A percentile compares a stretch with the other conserved stretches of the same genome.
These are phyloP conservation scores for Buphagus erythrorhynchus DNA, from an alignment of 2,797 vertebrate species.

Conservation along the genomic window DNA sequence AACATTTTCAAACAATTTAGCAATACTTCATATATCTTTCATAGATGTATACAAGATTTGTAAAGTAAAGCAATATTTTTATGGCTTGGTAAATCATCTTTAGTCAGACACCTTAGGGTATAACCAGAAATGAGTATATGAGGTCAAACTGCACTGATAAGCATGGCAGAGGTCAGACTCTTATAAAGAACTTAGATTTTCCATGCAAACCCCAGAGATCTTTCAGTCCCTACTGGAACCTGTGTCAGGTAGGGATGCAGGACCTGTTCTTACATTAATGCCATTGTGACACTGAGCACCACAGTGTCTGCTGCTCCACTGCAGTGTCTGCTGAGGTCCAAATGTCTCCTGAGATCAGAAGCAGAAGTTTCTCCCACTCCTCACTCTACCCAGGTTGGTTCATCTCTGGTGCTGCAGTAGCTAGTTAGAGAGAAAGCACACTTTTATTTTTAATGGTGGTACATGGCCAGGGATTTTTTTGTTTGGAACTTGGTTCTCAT, in stretches of 20 bases:
- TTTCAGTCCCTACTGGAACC: not conserved
- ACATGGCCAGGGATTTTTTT: not conserved
- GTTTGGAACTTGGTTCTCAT: constrained; percentile 22
- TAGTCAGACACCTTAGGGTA: not conserved
- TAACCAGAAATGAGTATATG: not conserved
- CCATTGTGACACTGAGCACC: not conserved
- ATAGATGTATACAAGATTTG: not conserved
- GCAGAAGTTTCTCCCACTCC: not conserved
- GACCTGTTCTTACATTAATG: not conserved
- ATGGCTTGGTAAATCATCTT: not conserved
- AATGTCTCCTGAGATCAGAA: not conserved
- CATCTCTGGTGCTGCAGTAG: constrained; percentile 22
- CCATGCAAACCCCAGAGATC: not conserved
- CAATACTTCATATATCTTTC: not conserved
- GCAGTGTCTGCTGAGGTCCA: not conserved
- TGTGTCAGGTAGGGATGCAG: not conserved
- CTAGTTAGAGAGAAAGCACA: constrained; percentile 4
- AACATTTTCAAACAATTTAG: not conserved
- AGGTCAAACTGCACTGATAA: not conserved
- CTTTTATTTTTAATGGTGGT: constrained; percentile 35
- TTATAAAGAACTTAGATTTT: not conserved
- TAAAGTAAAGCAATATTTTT: not conserved
- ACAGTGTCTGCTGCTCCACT: not conserved
- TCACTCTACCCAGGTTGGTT: not conserved
- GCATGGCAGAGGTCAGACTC: not conserved